These are phyloP conservation scores for Xerus rutilus DNA, from an alignment of 2,797 vertebrate genomes.

Conservation along the genomic window DNA sequence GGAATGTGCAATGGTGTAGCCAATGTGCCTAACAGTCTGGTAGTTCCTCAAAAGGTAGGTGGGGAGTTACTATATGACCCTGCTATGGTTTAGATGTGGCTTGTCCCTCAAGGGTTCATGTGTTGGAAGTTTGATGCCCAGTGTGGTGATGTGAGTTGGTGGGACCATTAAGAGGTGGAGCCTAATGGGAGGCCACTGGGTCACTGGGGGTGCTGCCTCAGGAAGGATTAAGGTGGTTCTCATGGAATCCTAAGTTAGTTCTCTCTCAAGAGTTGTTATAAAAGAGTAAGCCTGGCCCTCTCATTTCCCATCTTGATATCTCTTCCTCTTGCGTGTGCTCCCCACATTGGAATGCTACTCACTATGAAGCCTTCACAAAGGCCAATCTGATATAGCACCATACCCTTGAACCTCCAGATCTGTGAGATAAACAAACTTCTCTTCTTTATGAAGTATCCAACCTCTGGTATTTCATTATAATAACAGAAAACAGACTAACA, in stretches of 20 bases:
- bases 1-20: not conserved
- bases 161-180: not conserved
- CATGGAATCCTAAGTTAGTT: not conserved
- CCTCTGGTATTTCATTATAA: not conserved
- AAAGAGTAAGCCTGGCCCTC: not conserved
- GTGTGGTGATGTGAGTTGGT: too few species aligned
- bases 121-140: not conserved
- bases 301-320: not conserved
- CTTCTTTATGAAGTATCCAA: not conserved
- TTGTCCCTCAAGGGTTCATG: not conserved
- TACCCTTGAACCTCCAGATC: not conserved
- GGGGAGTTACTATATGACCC: not conserved
- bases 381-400: not conserved
- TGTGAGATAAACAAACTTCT: not conserved
- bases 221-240: not conserved
- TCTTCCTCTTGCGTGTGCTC: not conserved
- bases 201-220: not conserved
- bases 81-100: not conserved
- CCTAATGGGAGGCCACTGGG: not conserved
- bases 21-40: not conserved
- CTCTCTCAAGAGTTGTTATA: not conserved
- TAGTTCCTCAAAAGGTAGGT: not conserved
- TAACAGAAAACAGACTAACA: not conserved
- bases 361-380: not conserved
- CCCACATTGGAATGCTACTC: not conserved